These are phyloP conservation scores for Sebastes ruberrimus DNA, from an alignment of 2,797 vertebrate genomes.

Conservation along the genomic window DNA sequence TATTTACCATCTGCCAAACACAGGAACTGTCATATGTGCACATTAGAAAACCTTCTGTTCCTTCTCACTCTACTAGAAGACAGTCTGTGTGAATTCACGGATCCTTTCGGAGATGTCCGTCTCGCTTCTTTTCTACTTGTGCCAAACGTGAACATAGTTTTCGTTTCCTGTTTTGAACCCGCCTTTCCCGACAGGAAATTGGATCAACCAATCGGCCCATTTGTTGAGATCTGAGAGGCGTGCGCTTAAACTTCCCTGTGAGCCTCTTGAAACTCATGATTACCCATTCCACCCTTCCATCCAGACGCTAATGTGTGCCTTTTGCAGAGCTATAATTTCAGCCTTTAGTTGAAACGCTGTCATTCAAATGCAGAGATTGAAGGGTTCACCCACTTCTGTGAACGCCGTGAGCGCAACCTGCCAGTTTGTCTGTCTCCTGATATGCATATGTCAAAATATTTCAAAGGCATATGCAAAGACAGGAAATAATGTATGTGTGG, in stretches of 20 bases:
- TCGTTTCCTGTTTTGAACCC: background rate
- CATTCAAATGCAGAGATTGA: constrained; percentile 42
- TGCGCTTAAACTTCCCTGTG: background rate
- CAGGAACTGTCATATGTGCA: background rate
- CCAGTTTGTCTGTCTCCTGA: constrained; percentile 40
- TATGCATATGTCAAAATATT: constrained; percentile 24
- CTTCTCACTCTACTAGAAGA: background rate
- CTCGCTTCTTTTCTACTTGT: background rate
- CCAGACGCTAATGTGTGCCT: constrained; percentile 46
- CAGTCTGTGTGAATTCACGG: background rate
- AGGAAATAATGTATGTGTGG: background rate
- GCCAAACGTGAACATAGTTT: background rate
- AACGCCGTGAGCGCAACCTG: constrained; percentile 20
- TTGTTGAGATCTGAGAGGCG: constrained; percentile 18
- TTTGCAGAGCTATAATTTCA: constrained; percentile 43
- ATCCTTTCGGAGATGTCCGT: background rate
- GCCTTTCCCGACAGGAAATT: background rate
- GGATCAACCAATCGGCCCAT: background rate
- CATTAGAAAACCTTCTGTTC: background rate
- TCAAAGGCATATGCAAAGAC: background rate
- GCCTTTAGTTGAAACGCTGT: constrained; percentile 47
- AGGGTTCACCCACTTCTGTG: constrained; percentile 42
- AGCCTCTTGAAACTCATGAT: constrained; percentile 33
- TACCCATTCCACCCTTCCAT: constrained; percentile 19
- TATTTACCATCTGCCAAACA: constrained; percentile 38